These are phyloP conservation scores for Alces alces DNA, from an alignment of 2,113 vertebrate species.

Conservation along the genomic window DNA sequence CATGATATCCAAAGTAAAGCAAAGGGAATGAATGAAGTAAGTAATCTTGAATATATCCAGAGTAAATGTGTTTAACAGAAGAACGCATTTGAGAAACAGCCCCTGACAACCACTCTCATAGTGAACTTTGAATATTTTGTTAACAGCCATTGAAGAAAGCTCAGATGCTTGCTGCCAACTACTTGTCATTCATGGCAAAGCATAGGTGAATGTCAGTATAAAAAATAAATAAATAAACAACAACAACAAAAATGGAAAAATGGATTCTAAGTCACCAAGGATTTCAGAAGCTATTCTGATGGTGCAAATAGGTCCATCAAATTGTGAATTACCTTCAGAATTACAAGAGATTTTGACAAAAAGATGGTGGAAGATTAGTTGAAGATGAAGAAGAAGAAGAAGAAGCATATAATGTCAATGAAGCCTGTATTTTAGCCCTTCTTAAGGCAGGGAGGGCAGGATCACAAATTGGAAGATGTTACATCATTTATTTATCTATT, in stretches of 20 bases:
- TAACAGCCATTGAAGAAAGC: conserved; percentile 71
- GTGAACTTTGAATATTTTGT: conserved; percentile 60
- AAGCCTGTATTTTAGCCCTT: conserved; percentile 90
- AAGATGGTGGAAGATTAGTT: conserved; percentile 91
- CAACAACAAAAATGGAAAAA: conserved; percentile 83
- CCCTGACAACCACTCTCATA: background rate
- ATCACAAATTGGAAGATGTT: conserved; percentile 76
- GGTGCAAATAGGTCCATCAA: conserved; percentile 86
- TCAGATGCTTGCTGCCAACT: conserved; percentile 65
- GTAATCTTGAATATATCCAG: background rate
- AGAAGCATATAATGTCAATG: conserved; percentile 81
- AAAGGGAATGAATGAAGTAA: background rate
- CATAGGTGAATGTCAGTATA: conserved; percentile 87
- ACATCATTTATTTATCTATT: background rate
- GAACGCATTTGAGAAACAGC: conserved; percentile 57
- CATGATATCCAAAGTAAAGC: background rate
- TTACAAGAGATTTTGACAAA: conserved; percentile 85
- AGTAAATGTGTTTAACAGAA: background rate
- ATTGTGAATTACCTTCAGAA: conserved; percentile 88
- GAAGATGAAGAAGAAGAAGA: conserved; percentile 83
- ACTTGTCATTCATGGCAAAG: conserved; percentile 32
- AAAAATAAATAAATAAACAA: conserved; percentile 61
- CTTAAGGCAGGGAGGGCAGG: conserved; percentile 88
- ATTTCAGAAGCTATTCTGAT: conserved; percentile 85
- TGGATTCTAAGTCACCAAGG: conserved; percentile 86